Base-by-base conservation (phyloP, 2,888 invertebrate genomes). In the Lamproptera curius region DNA sequence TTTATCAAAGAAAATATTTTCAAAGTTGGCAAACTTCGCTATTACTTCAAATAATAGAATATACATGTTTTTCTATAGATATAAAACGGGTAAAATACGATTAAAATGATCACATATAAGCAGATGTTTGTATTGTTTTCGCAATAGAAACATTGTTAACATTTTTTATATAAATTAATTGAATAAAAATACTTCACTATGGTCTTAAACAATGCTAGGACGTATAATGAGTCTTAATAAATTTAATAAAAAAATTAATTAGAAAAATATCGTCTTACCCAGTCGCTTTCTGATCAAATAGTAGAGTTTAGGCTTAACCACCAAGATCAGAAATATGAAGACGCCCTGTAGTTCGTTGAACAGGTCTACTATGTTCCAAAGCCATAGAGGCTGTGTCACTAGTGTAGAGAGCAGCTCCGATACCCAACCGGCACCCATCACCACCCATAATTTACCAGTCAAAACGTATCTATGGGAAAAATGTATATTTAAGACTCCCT, bases 391-490 rank as follows among this genome's bases (percentile, higher is more conserved):
- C 59, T 89, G 73, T 31, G 78, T 70, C 37, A 89, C 74, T 16
- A 91, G 55, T 1, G 90, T 90, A 2, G 93, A 91, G 9, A 91
- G 63, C 3, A 92, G 76, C 71, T 94, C 94, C 37, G 92, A 85
- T 1, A 91, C 76, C 92, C 94, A 94, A 0, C 92, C 91, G 0
- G 94, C 90, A 0, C 95, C 94, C 94, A 94, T 95, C 37, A 94
- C 93, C 51, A 94, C 82, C 80, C 94, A 94, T 1, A 95, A 76
- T 66, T 94, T 94, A 0, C 92, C 85, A 50, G 93, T 93, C 82
- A 94, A 89, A 20, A 90, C 76, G 56, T 94, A 91, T 65, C 94
- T 92, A 74, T 20, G 2, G 4, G n/a, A 28, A n/a, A 28, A 28
- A 9, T 28, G n/a, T n/a, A n/a, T n/a, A n/a, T n/a, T n/a, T n/a